Evolutionary conservation across 2,888 invertebrate genomes (phyloP).

Genomic region (Polyommatus icarus): DNA sequence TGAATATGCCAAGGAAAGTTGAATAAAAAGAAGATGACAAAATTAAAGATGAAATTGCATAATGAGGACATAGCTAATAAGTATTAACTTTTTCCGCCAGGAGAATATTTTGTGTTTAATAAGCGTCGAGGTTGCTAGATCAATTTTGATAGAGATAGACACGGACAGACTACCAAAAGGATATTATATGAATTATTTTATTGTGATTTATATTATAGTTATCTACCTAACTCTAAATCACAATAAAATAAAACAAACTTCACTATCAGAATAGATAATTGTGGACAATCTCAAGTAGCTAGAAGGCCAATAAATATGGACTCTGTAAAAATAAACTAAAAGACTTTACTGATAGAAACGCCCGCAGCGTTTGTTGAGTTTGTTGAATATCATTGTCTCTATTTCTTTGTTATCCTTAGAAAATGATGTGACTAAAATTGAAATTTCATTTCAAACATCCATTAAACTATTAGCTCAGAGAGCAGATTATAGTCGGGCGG

Average conservation of each 20-base stretch:
- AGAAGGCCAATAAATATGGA: not conserved
- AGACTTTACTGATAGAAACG: not conserved
- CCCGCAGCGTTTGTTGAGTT: not conserved
- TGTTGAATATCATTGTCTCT: not conserved
- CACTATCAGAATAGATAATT: too few species aligned
- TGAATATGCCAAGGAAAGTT: too few species aligned
- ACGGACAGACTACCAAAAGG: too few species aligned
- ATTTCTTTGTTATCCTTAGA: not conserved
- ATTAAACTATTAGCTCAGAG: conserved; percentile 4
- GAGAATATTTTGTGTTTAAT: not conserved
- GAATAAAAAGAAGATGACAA: too few species aligned
- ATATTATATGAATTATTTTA: too few species aligned
- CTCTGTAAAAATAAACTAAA: not conserved
- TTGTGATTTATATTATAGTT: too few species aligned
- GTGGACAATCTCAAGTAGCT: too few species aligned
- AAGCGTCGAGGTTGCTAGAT: not conserved
- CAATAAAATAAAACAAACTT: too few species aligned
- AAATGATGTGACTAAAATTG: not conserved
- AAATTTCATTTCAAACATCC: conserved; percentile 9
- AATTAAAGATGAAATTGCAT: too few species aligned
- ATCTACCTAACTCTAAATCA: too few species aligned
- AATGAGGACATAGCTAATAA: too few species aligned
- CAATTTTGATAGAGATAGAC: too few species aligned
- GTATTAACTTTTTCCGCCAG: not conserved
- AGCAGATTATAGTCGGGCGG: not conserved